Evolutionary conservation across 1,140 invertebrate genomes (phyloP).

Genomic region (Matsumurasca onukii): DNA sequence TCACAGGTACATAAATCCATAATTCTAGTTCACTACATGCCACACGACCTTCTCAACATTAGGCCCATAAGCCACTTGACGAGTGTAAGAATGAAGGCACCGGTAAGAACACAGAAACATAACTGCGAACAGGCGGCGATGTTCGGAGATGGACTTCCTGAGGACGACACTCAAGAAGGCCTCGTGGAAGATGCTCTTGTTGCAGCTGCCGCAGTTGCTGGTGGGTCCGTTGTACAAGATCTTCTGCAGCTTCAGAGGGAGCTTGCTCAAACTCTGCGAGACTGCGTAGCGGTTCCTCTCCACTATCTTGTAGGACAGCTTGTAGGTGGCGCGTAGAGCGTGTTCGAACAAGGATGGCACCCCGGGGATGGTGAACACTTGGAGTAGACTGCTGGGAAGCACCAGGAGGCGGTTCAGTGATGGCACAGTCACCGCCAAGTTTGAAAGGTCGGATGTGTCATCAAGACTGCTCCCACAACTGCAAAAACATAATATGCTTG

Average conservation of each 20-base stretch:
- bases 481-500: no score
- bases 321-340: background rate
- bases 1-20: no score
- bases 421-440: conserved; percentile 7
- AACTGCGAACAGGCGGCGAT: conserved; percentile 9
- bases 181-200: conserved; percentile 5
- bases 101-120: conserved; percentile 13
- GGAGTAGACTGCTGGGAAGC: background rate
- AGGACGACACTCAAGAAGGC: background rate
- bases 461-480: conserved; percentile 7
- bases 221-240: conserved; percentile 9
- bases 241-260: conserved; percentile 6
- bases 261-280: background rate
- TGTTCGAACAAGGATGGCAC: conserved; percentile 10
- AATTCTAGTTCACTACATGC: no score
- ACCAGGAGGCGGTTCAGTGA: background rate
- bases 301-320: conserved; percentile 3
- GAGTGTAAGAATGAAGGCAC: background rate
- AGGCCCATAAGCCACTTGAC: background rate
- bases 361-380: background rate
- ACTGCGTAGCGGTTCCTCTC: conserved; percentile 2
- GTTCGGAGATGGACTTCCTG: background rate
- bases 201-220: conserved; percentile 3
- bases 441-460: background rate
- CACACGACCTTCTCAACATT: conserved; percentile 5